These are phyloP conservation scores for Gasterosteus nipponicus DNA, from an alignment of 2,113 vertebrate species.

Conservation along the genomic window DNA sequence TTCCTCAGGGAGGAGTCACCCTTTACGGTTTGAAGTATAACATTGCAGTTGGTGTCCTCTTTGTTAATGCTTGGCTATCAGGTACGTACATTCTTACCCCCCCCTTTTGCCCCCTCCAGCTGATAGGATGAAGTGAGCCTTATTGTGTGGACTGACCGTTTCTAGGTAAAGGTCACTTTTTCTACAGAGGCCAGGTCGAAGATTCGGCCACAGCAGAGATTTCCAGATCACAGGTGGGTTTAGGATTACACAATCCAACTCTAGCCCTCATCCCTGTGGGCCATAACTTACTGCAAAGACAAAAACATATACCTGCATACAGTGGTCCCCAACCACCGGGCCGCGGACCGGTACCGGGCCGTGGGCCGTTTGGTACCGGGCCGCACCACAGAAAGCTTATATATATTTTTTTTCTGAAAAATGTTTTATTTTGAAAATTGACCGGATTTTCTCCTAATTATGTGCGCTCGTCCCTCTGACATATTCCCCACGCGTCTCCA, in stretches of 20 bases:
- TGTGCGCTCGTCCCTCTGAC: no score
- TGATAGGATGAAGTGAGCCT: not conserved
- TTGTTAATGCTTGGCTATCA: conserved; percentile 84
- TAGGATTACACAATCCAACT: not conserved
- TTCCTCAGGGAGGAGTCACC: conserved; percentile 78
- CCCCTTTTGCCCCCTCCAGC: not conserved
- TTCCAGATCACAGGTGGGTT: conserved; percentile 81
- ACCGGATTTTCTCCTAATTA: no score
- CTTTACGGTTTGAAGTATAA: conserved; percentile 81
- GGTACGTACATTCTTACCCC: conserved; percentile 55
- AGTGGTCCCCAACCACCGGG: no score
- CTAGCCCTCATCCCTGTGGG: not conserved
- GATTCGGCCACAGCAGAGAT: conserved; percentile 85
- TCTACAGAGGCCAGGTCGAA: conserved; percentile 81
- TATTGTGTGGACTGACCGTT: not conserved
- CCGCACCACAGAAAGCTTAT: no score
- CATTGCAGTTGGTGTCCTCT: conserved; percentile 81
- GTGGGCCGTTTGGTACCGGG: no score
- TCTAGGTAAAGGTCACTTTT: conserved; percentile 78
- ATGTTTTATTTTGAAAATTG: no score
- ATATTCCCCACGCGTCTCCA: no score
- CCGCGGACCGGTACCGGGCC: no score
- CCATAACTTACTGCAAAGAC: not conserved
- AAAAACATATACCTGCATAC: not conserved
- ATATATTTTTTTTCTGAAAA: no score